These are phyloP conservation scores for Drosophila seguyi DNA, from an alignment of 1,140 invertebrate genomes.

Conservation along the genomic window DNA sequence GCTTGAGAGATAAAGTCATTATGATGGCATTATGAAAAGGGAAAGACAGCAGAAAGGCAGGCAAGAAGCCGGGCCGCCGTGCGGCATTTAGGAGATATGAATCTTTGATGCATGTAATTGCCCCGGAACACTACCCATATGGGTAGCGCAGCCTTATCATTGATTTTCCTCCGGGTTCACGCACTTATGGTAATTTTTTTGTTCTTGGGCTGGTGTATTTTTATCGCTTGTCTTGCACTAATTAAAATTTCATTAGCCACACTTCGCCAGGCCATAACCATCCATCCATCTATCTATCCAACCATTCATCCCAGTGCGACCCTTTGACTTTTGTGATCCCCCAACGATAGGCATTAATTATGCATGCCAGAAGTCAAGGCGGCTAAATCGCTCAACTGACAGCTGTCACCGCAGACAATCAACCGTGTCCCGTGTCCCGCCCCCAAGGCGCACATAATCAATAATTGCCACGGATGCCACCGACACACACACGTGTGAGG, in stretches of 20 bases:
- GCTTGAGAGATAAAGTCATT: constrained; percentile 81
- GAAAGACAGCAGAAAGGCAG: constrained; percentile 31
- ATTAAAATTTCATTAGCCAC: constrained; percentile 81
- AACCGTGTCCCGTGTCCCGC: constrained; percentile 10
- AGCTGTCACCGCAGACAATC: constrained; percentile 61
- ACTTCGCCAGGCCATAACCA: constrained; percentile 44
- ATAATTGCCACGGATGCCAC: constrained; percentile 39
- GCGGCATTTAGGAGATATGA: constrained; percentile 78
- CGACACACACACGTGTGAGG: not conserved
- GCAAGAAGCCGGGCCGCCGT: constrained; percentile 25
- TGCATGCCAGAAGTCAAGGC: constrained; percentile 61
- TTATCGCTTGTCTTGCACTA: constrained; percentile 79
- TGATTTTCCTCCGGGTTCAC: constrained; percentile 54
- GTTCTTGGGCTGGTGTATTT: constrained; percentile 30
- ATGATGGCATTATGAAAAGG: constrained; percentile 78
- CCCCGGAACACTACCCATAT: constrained; percentile 29
- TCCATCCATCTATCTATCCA: constrained; percentile 6
- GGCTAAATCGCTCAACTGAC: constrained; percentile 54
- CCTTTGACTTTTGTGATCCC: constrained; percentile 43
- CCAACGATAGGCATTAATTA: constrained; percentile 64
- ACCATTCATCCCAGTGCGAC: constrained; percentile 27
- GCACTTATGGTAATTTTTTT: constrained; percentile 66
- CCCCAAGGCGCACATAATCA: constrained; percentile 54
- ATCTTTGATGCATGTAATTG: constrained; percentile 83
- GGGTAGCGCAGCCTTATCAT: constrained; percentile 44